A percentile compares a stretch with the other conserved stretches of the same genome.
These are phyloP conservation scores for Lottia scabra DNA, from an alignment of 2,888 invertebrate species.

Conservation along the genomic window DNA sequence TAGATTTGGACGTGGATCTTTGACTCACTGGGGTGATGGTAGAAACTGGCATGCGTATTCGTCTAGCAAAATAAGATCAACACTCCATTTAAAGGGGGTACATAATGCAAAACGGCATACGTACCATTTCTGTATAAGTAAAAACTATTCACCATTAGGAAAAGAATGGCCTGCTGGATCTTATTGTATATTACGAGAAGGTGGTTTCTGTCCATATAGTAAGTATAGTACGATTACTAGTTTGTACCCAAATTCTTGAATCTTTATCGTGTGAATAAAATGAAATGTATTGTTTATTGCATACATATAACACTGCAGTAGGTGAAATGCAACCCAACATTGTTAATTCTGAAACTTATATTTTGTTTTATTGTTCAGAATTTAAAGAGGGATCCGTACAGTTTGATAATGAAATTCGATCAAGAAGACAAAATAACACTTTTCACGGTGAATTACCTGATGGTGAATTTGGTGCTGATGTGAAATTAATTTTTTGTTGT, in stretches of 20 bases:
- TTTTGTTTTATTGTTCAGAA: background rate
- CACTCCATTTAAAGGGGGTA: background rate
- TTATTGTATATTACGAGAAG: background rate
- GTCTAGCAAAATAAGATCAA: background rate
- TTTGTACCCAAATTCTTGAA: too few species aligned
- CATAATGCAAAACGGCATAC: background rate
- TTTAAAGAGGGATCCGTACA: background rate
- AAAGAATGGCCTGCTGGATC: background rate
- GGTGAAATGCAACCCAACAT: too few species aligned
- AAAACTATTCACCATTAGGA: background rate
- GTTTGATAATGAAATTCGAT: constrained; percentile 9
- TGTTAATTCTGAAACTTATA: too few species aligned
- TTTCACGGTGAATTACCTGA: background rate
- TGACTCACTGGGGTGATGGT: background rate
- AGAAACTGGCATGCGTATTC: background rate
- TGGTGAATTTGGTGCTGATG: background rate
- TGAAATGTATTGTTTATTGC: too few species aligned
- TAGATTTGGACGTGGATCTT: background rate
- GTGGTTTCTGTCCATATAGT: background rate
- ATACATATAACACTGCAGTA: too few species aligned
- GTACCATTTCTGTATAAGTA: background rate
- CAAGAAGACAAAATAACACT: constrained; percentile 13
- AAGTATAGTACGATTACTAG: background rate
- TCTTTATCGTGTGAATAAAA: too few species aligned
- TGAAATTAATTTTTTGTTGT: background rate